phyloP scores from a whole-genome alignment of 2,113 vertebrate genomes.

The Apodemus sylvaticus region DNA sequence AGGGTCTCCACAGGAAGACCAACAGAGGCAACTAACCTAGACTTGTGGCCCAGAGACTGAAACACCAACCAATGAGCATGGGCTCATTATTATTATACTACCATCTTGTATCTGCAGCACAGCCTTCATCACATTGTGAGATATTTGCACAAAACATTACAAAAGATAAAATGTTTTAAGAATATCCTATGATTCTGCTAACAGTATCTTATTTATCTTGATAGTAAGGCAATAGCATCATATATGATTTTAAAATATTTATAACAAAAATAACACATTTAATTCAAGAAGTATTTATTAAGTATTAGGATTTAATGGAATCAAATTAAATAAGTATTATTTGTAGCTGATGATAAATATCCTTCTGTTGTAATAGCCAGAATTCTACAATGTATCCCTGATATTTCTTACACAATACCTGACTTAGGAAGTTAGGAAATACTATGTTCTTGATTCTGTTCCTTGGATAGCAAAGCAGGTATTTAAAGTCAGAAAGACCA shows the following conservation, averaged over 20 bases:
- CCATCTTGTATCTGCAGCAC: background rate
- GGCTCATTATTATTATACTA: constrained; percentile 16
- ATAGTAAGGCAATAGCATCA: background rate
- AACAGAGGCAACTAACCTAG: no score
- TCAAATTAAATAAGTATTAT: background rate
- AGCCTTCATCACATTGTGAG: background rate
- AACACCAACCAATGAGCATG: background rate
- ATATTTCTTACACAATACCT: background rate
- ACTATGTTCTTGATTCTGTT: background rate
- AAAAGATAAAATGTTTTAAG: constrained; percentile 27
- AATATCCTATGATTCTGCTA: background rate
- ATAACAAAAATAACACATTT: background rate
- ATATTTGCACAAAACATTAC: background rate
- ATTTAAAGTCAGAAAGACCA: background rate
- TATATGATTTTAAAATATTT: background rate
- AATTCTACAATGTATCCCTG: background rate
- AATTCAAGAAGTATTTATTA: background rate
- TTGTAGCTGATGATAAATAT: background rate
- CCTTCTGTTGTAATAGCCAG: background rate
- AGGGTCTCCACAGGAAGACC: no score
- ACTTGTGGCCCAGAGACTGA: no score
- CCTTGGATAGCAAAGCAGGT: background rate
- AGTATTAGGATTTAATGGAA: background rate
- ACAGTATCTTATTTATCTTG: background rate
- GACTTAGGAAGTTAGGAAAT: background rate